Conservation (phyloP, 2,113 vertebrate species). For the Scortum barcoo region DNA sequence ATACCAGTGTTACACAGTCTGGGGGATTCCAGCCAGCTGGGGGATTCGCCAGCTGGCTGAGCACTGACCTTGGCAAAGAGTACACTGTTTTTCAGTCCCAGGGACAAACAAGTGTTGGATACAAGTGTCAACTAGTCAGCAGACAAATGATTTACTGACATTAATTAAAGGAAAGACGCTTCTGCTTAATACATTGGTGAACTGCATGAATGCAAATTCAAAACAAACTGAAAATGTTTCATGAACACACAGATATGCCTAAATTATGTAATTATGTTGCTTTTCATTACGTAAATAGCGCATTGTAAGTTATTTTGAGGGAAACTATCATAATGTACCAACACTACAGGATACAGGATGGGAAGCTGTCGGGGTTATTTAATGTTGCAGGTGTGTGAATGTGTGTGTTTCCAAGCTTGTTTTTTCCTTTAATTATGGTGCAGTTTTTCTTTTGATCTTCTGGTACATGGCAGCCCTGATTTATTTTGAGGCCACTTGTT, state of each 20-base stretch:
- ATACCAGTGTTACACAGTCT: slow-evolving; percentile 74
- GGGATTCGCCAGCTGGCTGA: no score
- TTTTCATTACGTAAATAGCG: slow-evolving; percentile 12
- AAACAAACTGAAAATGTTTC: not conserved
- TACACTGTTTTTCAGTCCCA: slow-evolving; percentile 63
- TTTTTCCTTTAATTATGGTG: slow-evolving; percentile 56
- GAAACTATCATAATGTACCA: slow-evolving; percentile 13
- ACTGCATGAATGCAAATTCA: not conserved
- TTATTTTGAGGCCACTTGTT: slow-evolving; percentile 43
- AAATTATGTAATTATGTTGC: not conserved
- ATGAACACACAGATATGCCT: not conserved
- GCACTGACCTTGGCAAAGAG: slow-evolving; percentile 80
- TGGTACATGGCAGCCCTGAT: slow-evolving; percentile 26
- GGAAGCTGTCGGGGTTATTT: slow-evolving; percentile 58
- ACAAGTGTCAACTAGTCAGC: slow-evolving; percentile 52
- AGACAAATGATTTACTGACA: slow-evolving; percentile 48
- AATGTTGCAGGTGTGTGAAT: slow-evolving; percentile 60
- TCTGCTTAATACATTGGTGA: not conserved
- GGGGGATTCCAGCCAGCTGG: slow-evolving; percentile 80
- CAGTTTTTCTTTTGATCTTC: slow-evolving; percentile 43
- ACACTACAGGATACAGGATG: slow-evolving; percentile 65
- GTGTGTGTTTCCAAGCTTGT: slow-evolving; percentile 51
- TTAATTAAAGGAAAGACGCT: slow-evolving; percentile 23
- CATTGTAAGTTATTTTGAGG: slow-evolving; percentile 19
- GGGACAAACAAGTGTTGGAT: slow-evolving; percentile 73